Base-by-base conservation (phyloP, 2,797 vertebrate species). In the Labroides dimidiatus region DNA sequence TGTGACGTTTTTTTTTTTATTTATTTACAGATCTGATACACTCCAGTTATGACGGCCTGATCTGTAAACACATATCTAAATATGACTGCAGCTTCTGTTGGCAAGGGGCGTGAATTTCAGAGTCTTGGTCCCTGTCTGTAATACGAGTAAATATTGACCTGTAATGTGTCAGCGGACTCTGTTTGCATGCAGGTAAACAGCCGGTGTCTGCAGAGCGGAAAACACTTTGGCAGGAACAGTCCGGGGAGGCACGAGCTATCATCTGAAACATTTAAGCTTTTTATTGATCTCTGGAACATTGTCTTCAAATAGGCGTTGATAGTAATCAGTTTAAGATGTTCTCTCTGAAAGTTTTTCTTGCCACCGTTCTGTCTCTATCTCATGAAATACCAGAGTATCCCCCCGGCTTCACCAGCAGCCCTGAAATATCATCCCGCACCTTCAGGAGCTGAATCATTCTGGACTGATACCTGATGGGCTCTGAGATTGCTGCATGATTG, bases 401-500 rank as follows among this genome's bases (percentile, higher is more conserved):
- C 30, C 30, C 15, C 6, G 48, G 13, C 48, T 16, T 2, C 14
- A 21, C 4, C 20, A 16, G 48, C 14, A 16, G 48, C 23, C 14
- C 14, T 49, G 48, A 24, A 23, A 9, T 49, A 49, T 24, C 24
- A 13, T 21, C 21, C 6, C 7, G 3, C 9, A 16, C 14, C 21
- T 21, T 2, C 23, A 24, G 48, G 23, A 10, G 48, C 48, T 49
- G 7, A 49, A 49, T 24, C 23, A 24, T 24, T 49, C 6, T 16
- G 2, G 14, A 21, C 19, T 47, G 45, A 47, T 47, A 47, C 19
- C 19, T 47, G 45, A 47, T 47, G 45, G 45, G 19, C 20, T 47
- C 17, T 10, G 7, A 9, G 48, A 49, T 49, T 24, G 48, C 48
- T 49, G 48, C 48, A 5, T 64, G 63, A 78, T 24, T 64, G 57